These are phyloP conservation scores for Phyllotreta striolata DNA, from an alignment of 2,888 invertebrate species.

Conservation along the genomic window DNA sequence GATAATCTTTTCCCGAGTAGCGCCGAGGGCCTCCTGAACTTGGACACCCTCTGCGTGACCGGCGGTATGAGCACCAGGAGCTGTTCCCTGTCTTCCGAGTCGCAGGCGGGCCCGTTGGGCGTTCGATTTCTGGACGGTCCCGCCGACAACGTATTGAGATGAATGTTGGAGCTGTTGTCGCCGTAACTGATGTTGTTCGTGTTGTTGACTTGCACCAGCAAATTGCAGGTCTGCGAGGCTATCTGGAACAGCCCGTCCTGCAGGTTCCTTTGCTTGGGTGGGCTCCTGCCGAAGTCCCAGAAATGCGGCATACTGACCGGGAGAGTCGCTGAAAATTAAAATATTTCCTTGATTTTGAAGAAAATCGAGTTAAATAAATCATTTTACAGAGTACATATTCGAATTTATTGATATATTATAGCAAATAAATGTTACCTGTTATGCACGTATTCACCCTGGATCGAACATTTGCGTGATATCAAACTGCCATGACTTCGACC, in stretches of 20 bases:
- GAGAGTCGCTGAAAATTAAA: neutral
- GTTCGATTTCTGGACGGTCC: slow-evolving; percentile 30
- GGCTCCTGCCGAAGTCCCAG: slow-evolving; percentile 67
- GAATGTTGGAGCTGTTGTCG: slow-evolving; percentile 70
- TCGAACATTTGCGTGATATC: slow-evolving; percentile 46
- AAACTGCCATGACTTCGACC: slow-evolving; percentile 32
- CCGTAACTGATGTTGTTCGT: slow-evolving; percentile 78
- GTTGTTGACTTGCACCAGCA: slow-evolving; percentile 78
- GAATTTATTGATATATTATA: too few species aligned
- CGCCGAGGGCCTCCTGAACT: slow-evolving; percentile 47
- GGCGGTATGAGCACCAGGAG: slow-evolving; percentile 69
- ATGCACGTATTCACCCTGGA: slow-evolving; percentile 44
- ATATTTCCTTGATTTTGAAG: slow-evolving; percentile 9
- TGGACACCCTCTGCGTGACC: slow-evolving; percentile 39
- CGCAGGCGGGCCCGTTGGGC: slow-evolving; percentile 24
- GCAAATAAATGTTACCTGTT: slow-evolving; percentile 14
- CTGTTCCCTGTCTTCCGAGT: slow-evolving; percentile 57
- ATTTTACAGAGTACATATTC: too few species aligned
- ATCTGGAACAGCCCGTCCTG: slow-evolving; percentile 82
- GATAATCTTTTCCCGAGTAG: slow-evolving; percentile 65
- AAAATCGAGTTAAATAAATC: neutral
- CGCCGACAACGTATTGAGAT: slow-evolving; percentile 62
- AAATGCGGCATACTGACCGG: slow-evolving; percentile 65
- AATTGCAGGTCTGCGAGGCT: slow-evolving; percentile 80
- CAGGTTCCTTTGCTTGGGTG: slow-evolving; percentile 69